phyloP scores from a whole-genome alignment of 1,140 invertebrate genomes.

The Leptinotarsa undecemlineata region DNA sequence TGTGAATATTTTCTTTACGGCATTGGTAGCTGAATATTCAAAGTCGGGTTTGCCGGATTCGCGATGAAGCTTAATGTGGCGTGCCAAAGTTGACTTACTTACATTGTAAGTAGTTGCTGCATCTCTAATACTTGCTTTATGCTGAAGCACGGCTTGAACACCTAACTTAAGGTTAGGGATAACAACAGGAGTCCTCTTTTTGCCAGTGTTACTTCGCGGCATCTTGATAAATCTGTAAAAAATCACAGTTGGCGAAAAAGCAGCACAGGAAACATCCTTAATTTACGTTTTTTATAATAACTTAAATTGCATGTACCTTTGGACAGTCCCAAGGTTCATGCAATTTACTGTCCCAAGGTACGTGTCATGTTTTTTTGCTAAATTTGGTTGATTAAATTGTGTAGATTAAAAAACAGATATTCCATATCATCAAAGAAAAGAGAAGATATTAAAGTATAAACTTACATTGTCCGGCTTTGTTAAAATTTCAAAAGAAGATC shows the following conservation, averaged over 20 bases:
- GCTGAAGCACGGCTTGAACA: too few species aligned
- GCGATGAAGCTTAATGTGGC: neutral
- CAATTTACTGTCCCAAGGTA: neutral
- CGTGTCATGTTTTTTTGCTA: too few species aligned
- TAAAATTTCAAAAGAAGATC: neutral
- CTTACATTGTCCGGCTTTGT: neutral
- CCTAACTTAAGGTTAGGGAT: neutral
- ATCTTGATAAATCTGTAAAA: neutral
- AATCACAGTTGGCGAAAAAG: neutral
- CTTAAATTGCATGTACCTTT: neutral
- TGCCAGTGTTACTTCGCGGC: neutral
- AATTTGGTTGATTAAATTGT: too few species aligned
- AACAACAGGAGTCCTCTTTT: neutral
- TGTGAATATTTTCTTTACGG: conserved; percentile 3
- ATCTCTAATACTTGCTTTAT: too few species aligned
- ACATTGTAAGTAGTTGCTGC: too few species aligned
- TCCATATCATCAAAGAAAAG: neutral
- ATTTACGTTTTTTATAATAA: neutral
- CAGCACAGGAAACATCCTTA: neutral
- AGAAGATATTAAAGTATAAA: neutral
- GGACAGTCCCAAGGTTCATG: neutral
- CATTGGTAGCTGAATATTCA: conserved; percentile 5
- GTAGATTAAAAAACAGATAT: too few species aligned
- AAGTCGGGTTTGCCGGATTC: conserved; percentile 11
- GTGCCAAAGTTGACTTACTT: too few species aligned